Conservation (phyloP, 2,797 vertebrate species). For the Podarcis siculus region DNA sequence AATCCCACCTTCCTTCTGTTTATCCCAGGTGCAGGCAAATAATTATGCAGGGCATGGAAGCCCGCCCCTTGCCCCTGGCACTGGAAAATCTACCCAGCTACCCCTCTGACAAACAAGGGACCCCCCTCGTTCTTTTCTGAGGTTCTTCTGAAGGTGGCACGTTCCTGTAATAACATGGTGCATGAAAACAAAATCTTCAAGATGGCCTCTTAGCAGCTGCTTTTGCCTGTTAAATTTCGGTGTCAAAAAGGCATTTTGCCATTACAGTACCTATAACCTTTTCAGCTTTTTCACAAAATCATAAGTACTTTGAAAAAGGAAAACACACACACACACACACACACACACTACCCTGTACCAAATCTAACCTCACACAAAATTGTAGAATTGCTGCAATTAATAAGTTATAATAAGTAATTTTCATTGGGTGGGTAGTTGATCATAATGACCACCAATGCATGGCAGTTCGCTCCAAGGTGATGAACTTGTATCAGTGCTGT, state of each 20-base stretch:
- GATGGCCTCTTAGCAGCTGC: neutral
- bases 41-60: neutral
- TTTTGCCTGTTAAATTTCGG: neutral
- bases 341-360: neutral
- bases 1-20: neutral
- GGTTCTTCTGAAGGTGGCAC: neutral
- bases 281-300: neutral
- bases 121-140: neutral
- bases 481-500: neutral
- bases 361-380: neutral
- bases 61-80: neutral
- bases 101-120: neutral
- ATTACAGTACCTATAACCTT: too few relatives aligned
- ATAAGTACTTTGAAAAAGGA: neutral
- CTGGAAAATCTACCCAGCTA: neutral
- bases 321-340: neutral
- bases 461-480: too few relatives aligned
- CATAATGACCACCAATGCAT: neutral
- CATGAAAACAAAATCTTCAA: neutral
- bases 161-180: neutral
- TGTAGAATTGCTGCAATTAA: neutral
- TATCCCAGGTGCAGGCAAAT: neutral
- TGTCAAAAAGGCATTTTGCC: neutral
- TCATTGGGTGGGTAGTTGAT: neutral
- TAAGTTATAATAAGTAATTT: neutral